Base-by-base conservation (phyloP, 2,797 vertebrate species). In the Pangasius mekongensis region DNA sequence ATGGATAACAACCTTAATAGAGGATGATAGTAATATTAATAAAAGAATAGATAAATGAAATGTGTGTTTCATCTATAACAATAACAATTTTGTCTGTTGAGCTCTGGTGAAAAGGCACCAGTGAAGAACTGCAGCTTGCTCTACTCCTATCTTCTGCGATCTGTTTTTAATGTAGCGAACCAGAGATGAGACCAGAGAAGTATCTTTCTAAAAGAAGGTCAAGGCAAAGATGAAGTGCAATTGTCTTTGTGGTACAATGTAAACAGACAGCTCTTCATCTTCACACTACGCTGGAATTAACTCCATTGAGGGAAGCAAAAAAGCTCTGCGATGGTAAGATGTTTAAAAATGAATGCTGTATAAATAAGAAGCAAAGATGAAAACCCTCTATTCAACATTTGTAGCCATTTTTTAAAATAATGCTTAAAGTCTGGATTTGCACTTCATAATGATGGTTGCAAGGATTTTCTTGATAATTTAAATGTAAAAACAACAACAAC, bases 211-310 rank as follows among this genome's bases (percentile, higher is more conserved):
- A 86, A 64, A 86, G 73, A 30, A 66, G 66, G 27, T 83, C 78
- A 73, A 60, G 54, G 36, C 67, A 83, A 74, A 87, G 60, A 67
- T 36, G 24, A 87, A 69, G 49, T 43, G 74, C 39, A 66, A 20
- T 58, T 83, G 80, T 87, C 64, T 24, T 39, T 71, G 60, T 60
- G 33, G 24, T 49, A 60, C 64, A 20, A 73, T 49, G 67, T 43
- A 87, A 87, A 74, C 67, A 83, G 80, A 64, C 56, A 52, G 39
- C 67, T 76, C 80, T 87, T 84, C 43, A 64, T 60, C 30, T 43
- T 74, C 43, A 60, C 33, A 18, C 67, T 36, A 39, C 20, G 60
- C 74, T 87, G 67, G 39, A 74, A 56, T 87, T 73, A 62, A 83
- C 56, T 33, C 30, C 27, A 86, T 33, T 47, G 43, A 67, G 60